These are phyloP conservation scores for Euthynnus affinis DNA, from an alignment of 2,797 vertebrate species.

Conservation along the genomic window DNA sequence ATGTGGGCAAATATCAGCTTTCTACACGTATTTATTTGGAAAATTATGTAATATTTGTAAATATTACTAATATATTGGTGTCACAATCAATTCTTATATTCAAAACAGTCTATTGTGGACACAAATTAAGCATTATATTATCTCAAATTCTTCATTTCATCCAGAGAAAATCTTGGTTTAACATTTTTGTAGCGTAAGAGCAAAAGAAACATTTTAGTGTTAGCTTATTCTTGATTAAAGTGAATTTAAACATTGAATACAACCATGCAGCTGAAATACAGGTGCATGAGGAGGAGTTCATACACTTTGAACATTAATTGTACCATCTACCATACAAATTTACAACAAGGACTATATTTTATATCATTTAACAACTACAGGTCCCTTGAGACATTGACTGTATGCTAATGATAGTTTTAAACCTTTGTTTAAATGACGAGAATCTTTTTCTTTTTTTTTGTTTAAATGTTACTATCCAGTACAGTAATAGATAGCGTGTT, in stretches of 20 bases:
- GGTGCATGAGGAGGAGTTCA: background rate
- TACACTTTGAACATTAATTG: background rate
- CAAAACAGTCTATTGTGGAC: background rate
- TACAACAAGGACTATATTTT: background rate
- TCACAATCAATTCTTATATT: background rate
- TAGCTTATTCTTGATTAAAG: background rate
- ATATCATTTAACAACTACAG: background rate
- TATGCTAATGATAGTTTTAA: background rate
- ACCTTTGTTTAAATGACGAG: background rate
- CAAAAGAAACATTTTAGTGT: background rate
- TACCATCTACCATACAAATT: background rate
- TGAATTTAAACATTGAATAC: background rate
- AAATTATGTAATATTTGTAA: no score
- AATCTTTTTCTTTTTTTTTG: no score
- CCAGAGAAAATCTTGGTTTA: background rate
- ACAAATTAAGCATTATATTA: background rate
- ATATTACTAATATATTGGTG: background rate
- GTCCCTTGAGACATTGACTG: background rate
- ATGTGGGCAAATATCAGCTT: background rate
- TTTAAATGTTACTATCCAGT: background rate
- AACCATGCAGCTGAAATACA: background rate
- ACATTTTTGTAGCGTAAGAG: background rate
- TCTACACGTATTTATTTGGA: no score
- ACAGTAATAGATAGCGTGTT: background rate
- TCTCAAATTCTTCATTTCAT: background rate